A percentile compares a stretch with the other conserved stretches of the same genome.
Evolutionary conservation across 2,113 vertebrate species (phyloP).

Genomic region (Corvus hawaiiensis): DNA sequence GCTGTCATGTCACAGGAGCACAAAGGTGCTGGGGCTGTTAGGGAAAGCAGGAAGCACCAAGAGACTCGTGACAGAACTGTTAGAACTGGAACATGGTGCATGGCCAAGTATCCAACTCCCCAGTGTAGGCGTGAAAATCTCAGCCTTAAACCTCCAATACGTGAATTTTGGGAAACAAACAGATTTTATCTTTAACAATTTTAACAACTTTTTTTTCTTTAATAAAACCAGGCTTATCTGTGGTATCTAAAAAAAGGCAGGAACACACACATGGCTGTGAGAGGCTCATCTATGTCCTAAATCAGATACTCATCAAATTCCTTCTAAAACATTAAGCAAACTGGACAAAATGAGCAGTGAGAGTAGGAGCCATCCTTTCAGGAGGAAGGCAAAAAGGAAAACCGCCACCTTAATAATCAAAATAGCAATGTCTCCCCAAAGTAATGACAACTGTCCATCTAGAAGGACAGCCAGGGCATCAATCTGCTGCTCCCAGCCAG

Average conservation of each 20-base stretch:
- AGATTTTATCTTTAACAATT: slow-evolving; percentile 27
- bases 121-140: neutral
- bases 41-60: slow-evolving; percentile 26
- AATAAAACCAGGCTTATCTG: neutral
- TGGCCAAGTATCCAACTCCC: neutral
- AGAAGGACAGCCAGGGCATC: neutral
- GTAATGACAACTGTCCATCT: neutral
- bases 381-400: neutral
- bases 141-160: slow-evolving; percentile 1
- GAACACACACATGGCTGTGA: neutral
- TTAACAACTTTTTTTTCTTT: neutral
- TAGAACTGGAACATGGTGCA: neutral
- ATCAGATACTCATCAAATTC: neutral
- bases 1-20: neutral
- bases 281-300: neutral
- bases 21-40: neutral
- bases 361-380: neutral
- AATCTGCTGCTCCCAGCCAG: neutral
- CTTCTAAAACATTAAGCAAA: neutral
- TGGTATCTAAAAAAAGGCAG: neutral
- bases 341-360: neutral
- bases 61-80: neutral
- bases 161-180: slow-evolving; percentile 23
- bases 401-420: neutral
- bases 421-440: neutral